Evolutionary conservation across 2,113 vertebrate genomes (phyloP), one percentile per base, ranked within the genome.

Genomic region (Mirounga angustirostris): DNA sequence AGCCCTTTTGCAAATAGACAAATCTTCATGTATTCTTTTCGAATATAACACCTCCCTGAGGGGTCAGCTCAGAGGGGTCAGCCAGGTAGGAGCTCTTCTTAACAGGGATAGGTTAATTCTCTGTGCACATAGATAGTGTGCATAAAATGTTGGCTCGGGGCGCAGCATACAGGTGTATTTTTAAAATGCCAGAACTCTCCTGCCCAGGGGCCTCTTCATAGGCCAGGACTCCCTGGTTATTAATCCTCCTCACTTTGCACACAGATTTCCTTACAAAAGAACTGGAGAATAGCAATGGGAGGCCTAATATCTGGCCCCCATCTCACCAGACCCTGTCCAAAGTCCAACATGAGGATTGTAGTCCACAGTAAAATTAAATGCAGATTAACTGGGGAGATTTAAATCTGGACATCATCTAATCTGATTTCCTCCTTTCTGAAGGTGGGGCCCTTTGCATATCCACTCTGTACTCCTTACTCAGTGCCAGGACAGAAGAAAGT

Each of bases 261-360:
- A 56, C 65, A 78, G 3, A 40, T 4, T 19, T 89, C 46, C 65
- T 56, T 43, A 15, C 14, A 19, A 73, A 87, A 50, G 67, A 7
- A 33, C 28, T 7, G 1, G 0, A 24, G 36, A 82, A n/a, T 1
- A 36, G 73, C 1, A 59, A 1, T 0, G 4, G 22, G 80, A 84
- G 43, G 52, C 11, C 69, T 33, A 8, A 56, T 16, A 10, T 71
- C 63, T 46, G 76, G 30, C 8, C 6, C 0, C 56, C 9, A 3
- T 1, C 22, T 40, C 33, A 28, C 0, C 14, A 78, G 79, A 15
- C 22, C 14, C 58, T 0, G 6, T 11, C 30, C 56, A 36, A 50
- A 8, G 28, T 46, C 36, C 15, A 65, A 0, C 3, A 4, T 3
- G 56, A 87, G 18, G n/a, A 16, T 19, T 24, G 24, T 0, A n/a